Conservation (phyloP, 2,888 invertebrate genomes). For the Sphecodes monilicornis region DNA sequence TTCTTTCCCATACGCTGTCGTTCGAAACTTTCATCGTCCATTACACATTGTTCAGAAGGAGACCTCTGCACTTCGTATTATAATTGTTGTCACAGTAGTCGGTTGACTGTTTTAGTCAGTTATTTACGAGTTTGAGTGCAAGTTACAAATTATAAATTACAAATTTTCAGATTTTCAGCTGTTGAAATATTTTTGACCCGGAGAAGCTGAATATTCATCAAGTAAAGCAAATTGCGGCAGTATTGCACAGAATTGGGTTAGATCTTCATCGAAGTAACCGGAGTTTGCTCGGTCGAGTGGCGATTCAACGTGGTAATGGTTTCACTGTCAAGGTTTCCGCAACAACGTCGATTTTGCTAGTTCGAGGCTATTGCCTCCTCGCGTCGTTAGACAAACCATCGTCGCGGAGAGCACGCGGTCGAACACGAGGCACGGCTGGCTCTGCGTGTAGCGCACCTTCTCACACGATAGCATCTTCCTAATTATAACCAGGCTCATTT, state of each 20-base stretch:
- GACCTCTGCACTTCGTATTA: no score
- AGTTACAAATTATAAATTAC: no score
- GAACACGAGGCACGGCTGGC: slow-evolving; percentile 27
- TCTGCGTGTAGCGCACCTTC: slow-evolving; percentile 73
- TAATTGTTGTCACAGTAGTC: no score
- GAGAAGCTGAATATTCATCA: neutral
- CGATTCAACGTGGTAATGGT: slow-evolving; percentile 27
- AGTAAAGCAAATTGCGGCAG: neutral
- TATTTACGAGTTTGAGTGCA: no score
- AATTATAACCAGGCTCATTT: slow-evolving; percentile 81
- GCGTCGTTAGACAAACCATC: slow-evolving; percentile 76
- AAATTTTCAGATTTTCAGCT: no score
- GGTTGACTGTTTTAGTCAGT: no score
- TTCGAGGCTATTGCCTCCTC: slow-evolving; percentile 65
- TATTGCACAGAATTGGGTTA: neutral
- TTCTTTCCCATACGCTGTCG: no score
- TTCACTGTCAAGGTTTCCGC: slow-evolving; percentile 78
- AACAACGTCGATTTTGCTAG: slow-evolving; percentile 56
- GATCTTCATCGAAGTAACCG: neutral
- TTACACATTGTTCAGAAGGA: no score
- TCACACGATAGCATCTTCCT: slow-evolving; percentile 82
- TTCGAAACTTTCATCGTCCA: no score
- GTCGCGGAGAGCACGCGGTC: slow-evolving; percentile 63
- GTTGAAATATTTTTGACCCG: no score
- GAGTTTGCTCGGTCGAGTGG: neutral